These are phyloP conservation scores for Parascotia fuliginaria DNA, from an alignment of 2,888 invertebrate species.

Conservation along the genomic window DNA sequence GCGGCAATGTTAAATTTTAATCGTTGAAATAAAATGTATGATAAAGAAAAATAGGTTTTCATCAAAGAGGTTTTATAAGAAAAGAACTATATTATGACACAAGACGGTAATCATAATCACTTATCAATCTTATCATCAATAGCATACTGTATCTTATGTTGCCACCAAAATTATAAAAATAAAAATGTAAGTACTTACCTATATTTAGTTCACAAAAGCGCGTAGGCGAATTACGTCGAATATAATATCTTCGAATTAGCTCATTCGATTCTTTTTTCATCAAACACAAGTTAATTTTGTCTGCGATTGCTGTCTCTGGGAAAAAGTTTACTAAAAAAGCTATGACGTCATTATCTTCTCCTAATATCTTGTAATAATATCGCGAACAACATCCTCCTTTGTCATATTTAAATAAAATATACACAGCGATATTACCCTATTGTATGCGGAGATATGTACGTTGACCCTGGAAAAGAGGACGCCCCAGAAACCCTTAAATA, in stretches of 20 bases:
- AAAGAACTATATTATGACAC: too few species aligned
- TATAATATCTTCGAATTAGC: constrained; percentile 39
- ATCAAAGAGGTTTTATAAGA: too few species aligned
- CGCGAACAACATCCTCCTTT: constrained; percentile 15
- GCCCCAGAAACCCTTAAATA: constrained; percentile 57
- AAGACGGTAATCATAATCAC: too few species aligned
- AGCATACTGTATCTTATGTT: too few species aligned
- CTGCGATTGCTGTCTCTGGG: constrained; percentile 40
- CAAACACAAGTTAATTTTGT: constrained; percentile 41
- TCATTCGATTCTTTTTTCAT: constrained; percentile 37
- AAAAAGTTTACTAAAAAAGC: constrained; percentile 31
- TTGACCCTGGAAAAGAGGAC: constrained; percentile 56
- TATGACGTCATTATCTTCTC: constrained; percentile 17
- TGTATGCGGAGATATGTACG: constrained; percentile 45
- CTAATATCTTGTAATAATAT: too few species aligned
- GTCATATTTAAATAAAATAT: constrained; percentile 10
- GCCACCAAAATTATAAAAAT: too few species aligned
- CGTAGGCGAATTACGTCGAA: constrained; percentile 22
- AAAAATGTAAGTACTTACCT: too few species aligned
- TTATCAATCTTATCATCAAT: too few species aligned
- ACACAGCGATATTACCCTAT: constrained; percentile 32
- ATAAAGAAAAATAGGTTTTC: too few species aligned
- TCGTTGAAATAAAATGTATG: too few species aligned
- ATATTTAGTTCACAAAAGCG: constrained; percentile 15
- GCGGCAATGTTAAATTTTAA: too few species aligned